A percentile compares a stretch with the other conserved stretches of the same genome.
Conservation (phyloP, 1,140 invertebrate genomes). For the Drosophila saltans region DNA sequence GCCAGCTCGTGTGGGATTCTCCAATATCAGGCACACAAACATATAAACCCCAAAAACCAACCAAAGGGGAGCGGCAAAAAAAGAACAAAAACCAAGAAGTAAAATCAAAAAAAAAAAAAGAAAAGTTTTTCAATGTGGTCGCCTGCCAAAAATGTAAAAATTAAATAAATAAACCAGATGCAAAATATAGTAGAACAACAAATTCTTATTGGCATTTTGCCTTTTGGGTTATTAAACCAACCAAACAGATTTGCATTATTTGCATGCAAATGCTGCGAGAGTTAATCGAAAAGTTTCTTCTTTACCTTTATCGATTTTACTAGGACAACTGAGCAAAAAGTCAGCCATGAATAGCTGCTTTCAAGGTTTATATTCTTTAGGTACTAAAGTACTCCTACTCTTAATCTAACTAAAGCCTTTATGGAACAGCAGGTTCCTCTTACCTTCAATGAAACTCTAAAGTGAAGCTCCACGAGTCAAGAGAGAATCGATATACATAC, state of each 20-base stretch:
- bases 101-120: not conserved
- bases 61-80: not conserved
- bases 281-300: not conserved
- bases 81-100: not conserved
- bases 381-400: too few species aligned
- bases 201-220: conserved; percentile 11
- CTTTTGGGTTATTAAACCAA: conserved; percentile 14
- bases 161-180: conserved; percentile 13
- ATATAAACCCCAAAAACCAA: not conserved
- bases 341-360: too few species aligned
- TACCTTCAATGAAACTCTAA: too few species aligned
- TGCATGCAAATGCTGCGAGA: conserved; percentile 2
- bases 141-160: conserved; percentile 13
- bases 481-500: too few species aligned
- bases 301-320: too few species aligned
- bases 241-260: conserved; percentile 8
- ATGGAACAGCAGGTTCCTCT: too few species aligned
- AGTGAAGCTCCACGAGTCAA: too few species aligned
- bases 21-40: not conserved
- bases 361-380: too few species aligned
- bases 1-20: not conserved
- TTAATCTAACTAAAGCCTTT: too few species aligned
- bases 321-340: too few species aligned
- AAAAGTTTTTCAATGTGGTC: not conserved
- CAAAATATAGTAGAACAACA: conserved; percentile 10